Conservation (phyloP, 2,888 invertebrate species). For the Dioctria rufipes region DNA sequence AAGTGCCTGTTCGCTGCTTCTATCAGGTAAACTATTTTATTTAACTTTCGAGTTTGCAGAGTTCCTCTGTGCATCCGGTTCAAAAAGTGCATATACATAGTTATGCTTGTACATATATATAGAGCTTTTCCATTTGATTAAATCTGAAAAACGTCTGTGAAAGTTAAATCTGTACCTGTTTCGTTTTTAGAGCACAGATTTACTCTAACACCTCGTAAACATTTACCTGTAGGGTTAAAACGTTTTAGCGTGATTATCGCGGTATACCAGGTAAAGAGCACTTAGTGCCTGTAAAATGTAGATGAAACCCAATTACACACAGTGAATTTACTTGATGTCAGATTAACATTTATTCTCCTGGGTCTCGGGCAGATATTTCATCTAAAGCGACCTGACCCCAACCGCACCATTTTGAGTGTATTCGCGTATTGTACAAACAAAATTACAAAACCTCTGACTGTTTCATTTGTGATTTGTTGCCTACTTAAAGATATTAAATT, state of each 20-base stretch:
- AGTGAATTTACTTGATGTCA: constrained; percentile 18
- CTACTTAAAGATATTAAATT: constrained; percentile 48
- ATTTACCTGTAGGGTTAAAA: constrained; percentile 33
- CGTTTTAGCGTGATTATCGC: constrained; percentile 36
- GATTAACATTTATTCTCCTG: constrained; percentile 3
- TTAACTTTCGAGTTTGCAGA: constrained; percentile 9
- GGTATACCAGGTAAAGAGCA: constrained; percentile 5
- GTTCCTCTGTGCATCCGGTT: background rate
- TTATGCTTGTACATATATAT: no score
- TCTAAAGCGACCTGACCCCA: background rate
- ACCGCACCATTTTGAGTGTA: background rate
- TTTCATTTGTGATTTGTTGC: constrained; percentile 46
- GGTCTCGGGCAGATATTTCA: constrained; percentile 4
- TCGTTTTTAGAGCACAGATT: constrained; percentile 20
- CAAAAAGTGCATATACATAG: background rate
- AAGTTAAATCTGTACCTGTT: constrained; percentile 35
- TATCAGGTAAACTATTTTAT: background rate
- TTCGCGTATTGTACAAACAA: background rate
- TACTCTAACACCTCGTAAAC: constrained; percentile 42
- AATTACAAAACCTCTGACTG: constrained; percentile 21
- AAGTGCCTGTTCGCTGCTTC: background rate
- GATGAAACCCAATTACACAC: constrained; percentile 45
- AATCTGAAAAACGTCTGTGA: constrained; percentile 42
- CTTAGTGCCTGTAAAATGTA: constrained; percentile 9
- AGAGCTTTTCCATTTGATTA: constrained; percentile 47